phyloP scores from a whole-genome alignment of 30 jellyfish, hydroid and myxozoan genomes.

The Hydractinia echinata region DNA sequence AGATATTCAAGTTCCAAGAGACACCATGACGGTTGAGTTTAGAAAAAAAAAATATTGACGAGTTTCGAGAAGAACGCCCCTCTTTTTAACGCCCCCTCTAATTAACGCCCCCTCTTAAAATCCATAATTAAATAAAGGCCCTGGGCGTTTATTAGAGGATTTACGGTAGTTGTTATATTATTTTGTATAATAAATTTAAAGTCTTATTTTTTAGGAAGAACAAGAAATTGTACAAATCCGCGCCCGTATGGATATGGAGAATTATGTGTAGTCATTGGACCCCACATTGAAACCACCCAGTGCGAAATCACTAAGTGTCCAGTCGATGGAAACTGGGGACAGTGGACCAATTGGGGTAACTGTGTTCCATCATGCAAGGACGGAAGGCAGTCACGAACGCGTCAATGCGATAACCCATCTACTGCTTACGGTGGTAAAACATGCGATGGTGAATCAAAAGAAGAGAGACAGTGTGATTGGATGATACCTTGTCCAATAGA shows the following conservation, averaged over 20 bases:
- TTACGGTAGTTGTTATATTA: neutral
- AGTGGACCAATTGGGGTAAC: conserved; percentile 67
- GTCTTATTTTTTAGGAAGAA: conserved; percentile 41
- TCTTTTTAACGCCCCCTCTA: too few species aligned
- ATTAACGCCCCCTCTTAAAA: too few species aligned
- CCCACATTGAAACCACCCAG: conserved; percentile 43
- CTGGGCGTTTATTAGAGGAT: too few species aligned
- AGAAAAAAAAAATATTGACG: too few species aligned
- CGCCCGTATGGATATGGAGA: conserved; percentile 59
- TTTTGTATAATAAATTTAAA: neutral
- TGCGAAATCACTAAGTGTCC: conserved; percentile 48
- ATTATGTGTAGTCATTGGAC: conserved; percentile 50
- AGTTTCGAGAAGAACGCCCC: too few species aligned
- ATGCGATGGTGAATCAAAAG: conserved; percentile 37
- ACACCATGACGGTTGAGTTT: too few species aligned
- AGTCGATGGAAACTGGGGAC: conserved; percentile 54
- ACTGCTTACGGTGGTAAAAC: conserved; percentile 52
- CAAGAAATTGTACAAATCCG: conserved; percentile 74
- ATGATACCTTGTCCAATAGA: conserved; percentile 59
- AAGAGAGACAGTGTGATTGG: conserved; percentile 43
- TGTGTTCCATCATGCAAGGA: conserved; percentile 60
- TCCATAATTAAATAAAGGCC: too few species aligned
- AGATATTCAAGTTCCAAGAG: too few species aligned
- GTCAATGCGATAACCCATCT: conserved; percentile 67
- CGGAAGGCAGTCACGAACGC: conserved; percentile 50